Conservation (phyloP, 2,888 invertebrate genomes). For the Helleia helle region DNA sequence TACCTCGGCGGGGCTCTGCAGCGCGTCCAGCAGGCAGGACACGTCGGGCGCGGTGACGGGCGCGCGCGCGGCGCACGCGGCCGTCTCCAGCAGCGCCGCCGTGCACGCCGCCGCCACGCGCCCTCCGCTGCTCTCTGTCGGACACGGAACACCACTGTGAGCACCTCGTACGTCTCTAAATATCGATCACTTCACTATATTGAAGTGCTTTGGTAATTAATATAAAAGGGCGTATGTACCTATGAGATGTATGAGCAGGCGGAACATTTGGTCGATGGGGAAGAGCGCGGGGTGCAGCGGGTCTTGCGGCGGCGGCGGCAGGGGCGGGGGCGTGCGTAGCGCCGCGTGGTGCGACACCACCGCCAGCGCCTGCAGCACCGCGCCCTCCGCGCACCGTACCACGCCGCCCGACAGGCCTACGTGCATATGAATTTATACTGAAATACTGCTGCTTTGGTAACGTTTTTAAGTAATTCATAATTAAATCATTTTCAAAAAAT, state of each 20-base stretch:
- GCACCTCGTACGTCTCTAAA: not conserved
- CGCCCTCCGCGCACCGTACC: slow-evolving; percentile 60
- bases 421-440: too few relatives aligned
- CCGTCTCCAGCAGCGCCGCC: slow-evolving; percentile 86
- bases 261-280: slow-evolving; percentile 87
- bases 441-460: too few relatives aligned
- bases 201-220: not conserved
- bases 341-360: slow-evolving; percentile 81
- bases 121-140: slow-evolving; percentile 75
- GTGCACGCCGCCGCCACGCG: slow-evolving; percentile 85
- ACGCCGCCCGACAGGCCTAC: slow-evolving; percentile 36
- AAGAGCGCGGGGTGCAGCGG: slow-evolving; percentile 83
- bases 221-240: slow-evolving; percentile 52
- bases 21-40: slow-evolving; percentile 80
- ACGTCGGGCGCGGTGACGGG: slow-evolving; percentile 81
- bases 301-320: slow-evolving; percentile 57
- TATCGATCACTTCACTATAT: too few relatives aligned
- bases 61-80: slow-evolving; percentile 80
- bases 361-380: slow-evolving; percentile 66
- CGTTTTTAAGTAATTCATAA: too few relatives aligned
- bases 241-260: slow-evolving; percentile 84
- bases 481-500: too few relatives aligned
- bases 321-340: slow-evolving; percentile 43
- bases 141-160: not conserved
- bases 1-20: slow-evolving; percentile 80